These are phyloP conservation scores for Muscina levida DNA, from an alignment of 2,888 invertebrate genomes.

Conservation along the genomic window DNA sequence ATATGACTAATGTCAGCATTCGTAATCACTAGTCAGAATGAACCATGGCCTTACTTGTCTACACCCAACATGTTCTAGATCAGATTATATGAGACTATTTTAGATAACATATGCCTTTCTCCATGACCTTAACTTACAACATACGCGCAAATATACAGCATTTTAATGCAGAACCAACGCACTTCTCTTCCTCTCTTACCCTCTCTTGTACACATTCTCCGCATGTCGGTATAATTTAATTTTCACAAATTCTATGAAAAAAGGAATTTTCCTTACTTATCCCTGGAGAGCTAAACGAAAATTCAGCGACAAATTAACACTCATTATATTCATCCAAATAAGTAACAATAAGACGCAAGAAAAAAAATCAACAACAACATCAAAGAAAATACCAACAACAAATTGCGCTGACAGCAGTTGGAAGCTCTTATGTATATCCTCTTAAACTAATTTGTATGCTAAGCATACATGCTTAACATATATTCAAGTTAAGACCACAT, in stretches of 20 bases:
- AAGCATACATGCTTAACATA: conserved; percentile 61
- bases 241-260: conserved; percentile 42
- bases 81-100: too few species aligned
- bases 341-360: conserved; percentile 22
- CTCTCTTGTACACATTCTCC: too few species aligned
- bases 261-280: conserved; percentile 41
- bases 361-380: background rate
- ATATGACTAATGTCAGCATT: too few species aligned
- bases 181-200: too few species aligned
- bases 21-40: too few species aligned
- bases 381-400: background rate
- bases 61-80: too few species aligned
- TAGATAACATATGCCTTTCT: too few species aligned
- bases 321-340: conserved; percentile 38
- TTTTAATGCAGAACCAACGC: too few species aligned
- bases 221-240: conserved; percentile 8
- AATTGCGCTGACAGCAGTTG: background rate
- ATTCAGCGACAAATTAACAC: conserved; percentile 50
- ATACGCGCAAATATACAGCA: too few species aligned
- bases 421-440: too few species aligned
- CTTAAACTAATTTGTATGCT: conserved; percentile 19
- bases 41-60: too few species aligned
- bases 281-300: conserved; percentile 8
- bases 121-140: too few species aligned
- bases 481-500: background rate